Percentiles rank a stretch among this genome's conserved stretches.
phyloP scores from a whole-genome alignment of 1,140 invertebrate genomes.

The Brachionus plicatilis region DNA sequence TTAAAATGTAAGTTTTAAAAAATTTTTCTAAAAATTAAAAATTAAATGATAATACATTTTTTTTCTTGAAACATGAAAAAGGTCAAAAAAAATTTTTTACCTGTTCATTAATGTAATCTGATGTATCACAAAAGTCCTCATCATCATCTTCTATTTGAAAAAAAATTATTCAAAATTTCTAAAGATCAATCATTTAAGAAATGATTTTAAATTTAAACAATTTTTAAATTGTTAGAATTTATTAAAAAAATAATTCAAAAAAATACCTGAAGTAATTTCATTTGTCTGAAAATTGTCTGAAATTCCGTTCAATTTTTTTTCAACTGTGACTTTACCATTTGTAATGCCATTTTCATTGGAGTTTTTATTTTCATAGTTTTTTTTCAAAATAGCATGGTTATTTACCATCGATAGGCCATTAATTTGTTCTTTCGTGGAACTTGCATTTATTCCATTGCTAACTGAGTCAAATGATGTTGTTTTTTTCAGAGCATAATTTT shows the following conservation, averaged over 20 bases:
- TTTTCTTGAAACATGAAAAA: too few species aligned
- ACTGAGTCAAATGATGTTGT: not conserved
- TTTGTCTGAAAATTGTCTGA: not conserved
- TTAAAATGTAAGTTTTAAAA: not conserved
- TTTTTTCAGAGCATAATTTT: not conserved
- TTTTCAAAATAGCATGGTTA: not conserved
- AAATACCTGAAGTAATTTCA: constrained; percentile 10
- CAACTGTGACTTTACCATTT: not conserved
- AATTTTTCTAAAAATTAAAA: too few species aligned
- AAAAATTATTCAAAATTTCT: not conserved
- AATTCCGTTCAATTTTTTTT: not conserved
- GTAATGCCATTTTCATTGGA: not conserved
- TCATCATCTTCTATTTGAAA: constrained; percentile 1
- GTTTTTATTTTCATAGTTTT: not conserved
- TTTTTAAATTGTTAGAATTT: not conserved
- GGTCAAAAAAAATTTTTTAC: not conserved
- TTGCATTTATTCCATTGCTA: not conserved
- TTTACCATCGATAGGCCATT: not conserved
- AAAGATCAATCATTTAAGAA: not conserved
- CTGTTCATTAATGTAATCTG: constrained; percentile 32
- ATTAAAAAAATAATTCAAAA: not conserved
- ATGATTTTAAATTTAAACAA: not conserved
- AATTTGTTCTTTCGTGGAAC: not conserved
- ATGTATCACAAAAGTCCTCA: constrained; percentile 38
- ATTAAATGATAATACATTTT: too few species aligned